Percentiles rank a stretch among this genome's conserved stretches.
phyloP scores from a whole-genome alignment of 2,113 vertebrate genomes.

The Galemys pyrenaicus region DNA sequence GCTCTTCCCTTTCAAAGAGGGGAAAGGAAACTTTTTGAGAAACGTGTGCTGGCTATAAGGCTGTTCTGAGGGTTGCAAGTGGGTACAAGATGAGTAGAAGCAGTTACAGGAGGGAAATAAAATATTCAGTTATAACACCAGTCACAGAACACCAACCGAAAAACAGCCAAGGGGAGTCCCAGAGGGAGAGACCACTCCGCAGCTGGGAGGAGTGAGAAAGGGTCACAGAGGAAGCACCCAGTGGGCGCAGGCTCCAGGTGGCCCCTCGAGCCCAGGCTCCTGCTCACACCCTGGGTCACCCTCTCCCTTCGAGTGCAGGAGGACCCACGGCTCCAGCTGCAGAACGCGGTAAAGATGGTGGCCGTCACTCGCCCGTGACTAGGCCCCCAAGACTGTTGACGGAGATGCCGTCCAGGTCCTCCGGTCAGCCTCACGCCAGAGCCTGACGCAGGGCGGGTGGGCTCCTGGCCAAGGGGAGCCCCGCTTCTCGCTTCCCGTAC shows the following conservation, averaged over 20 bases:
- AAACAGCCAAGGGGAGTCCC: neutral
- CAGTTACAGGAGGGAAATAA: neutral
- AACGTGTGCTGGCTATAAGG: neutral
- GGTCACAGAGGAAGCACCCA: neutral
- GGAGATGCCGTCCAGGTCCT: too few species aligned
- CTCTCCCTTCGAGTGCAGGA: too few species aligned
- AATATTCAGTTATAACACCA: neutral
- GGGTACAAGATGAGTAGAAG: constrained; percentile 6
- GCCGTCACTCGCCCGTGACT: too few species aligned
- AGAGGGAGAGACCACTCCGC: neutral
- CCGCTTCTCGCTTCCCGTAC: neutral
- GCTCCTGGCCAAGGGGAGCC: neutral
- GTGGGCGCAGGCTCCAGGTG: neutral
- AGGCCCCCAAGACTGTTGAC: too few species aligned
- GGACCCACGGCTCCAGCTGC: too few species aligned
- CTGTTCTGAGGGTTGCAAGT: neutral
- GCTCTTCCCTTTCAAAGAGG: neutral
- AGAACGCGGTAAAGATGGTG: too few species aligned
- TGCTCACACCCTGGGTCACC: too few species aligned
- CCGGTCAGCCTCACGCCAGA: neutral
- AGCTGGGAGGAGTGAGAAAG: neutral
- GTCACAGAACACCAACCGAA: neutral
- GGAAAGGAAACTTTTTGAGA: neutral
- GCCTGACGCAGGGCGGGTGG: neutral
- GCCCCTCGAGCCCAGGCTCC: neutral